These are phyloP conservation scores for Momotus momota DNA, from an alignment of 2,797 vertebrate species.

Conservation along the genomic window DNA sequence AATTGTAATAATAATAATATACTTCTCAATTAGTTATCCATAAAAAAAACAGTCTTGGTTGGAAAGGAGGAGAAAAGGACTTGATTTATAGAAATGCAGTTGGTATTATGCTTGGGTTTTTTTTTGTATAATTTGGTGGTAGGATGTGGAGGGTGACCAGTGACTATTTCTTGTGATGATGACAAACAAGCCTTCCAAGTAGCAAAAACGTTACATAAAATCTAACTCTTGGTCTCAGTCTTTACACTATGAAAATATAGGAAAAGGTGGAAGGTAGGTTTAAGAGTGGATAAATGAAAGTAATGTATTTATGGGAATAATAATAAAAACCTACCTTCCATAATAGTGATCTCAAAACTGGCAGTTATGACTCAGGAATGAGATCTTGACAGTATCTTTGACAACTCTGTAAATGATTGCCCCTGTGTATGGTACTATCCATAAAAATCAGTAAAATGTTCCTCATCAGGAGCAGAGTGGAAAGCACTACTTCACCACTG, in stretches of 20 bases:
- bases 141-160: neutral
- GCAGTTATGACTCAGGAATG: neutral
- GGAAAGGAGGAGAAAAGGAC: neutral
- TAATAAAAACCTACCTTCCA: neutral
- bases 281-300: neutral
- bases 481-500: neutral
- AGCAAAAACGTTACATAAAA: neutral
- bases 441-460: neutral
- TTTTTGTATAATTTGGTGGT: neutral
- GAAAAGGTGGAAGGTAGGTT: neutral
- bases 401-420: neutral
- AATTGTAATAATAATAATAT: neutral
- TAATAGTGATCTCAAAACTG: neutral
- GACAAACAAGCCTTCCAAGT: neutral
- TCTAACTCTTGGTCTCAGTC: neutral
- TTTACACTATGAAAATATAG: neutral
- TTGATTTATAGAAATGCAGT: neutral
- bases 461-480: neutral
- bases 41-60: neutral
- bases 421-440: neutral
- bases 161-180: neutral
- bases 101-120: neutral
- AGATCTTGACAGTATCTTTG: neutral
- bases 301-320: neutral
- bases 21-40: neutral